Conservation (phyloP, 2,888 invertebrate species). For the Dryocosmus kuriphilus region DNA sequence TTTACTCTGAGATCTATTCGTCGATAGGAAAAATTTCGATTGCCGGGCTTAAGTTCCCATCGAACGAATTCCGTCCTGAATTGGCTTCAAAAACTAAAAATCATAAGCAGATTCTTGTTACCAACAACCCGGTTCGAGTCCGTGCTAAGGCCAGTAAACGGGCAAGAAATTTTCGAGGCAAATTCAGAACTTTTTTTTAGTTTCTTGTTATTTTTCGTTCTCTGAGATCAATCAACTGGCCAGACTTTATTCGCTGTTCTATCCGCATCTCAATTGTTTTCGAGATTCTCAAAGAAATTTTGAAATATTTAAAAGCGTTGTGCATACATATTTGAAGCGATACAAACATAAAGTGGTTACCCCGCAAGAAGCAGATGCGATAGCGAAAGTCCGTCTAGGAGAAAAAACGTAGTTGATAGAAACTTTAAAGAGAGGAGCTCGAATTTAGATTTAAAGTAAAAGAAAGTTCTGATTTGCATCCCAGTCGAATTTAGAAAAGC, state of each 20-base stretch:
- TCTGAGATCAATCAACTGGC: constrained; percentile 23
- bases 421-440: constrained; percentile 23
- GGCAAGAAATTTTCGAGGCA: constrained; percentile 3
- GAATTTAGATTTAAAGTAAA: background rate
- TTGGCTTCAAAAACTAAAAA: constrained; percentile 19
- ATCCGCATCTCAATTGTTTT: constrained; percentile 13
- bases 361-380: constrained; percentile 69
- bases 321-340: constrained; percentile 65
- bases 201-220: constrained; percentile 13
- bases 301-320: constrained; percentile 42
- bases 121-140: background rate
- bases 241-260: constrained; percentile 20
- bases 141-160: background rate
- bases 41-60: background rate
- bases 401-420: constrained; percentile 15
- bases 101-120: background rate
- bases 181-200: constrained; percentile 18
- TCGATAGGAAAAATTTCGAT: constrained; percentile 36
- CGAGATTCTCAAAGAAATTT: background rate
- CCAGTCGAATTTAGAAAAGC: background rate
- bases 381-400: constrained; percentile 67
- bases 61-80: constrained; percentile 33
- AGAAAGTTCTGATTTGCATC: background rate
- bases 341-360: constrained; percentile 71
- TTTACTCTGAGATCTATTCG: constrained; percentile 35